phyloP scores from a whole-genome alignment of 2,113 vertebrate genomes.

The Hiodon alosoides region DNA sequence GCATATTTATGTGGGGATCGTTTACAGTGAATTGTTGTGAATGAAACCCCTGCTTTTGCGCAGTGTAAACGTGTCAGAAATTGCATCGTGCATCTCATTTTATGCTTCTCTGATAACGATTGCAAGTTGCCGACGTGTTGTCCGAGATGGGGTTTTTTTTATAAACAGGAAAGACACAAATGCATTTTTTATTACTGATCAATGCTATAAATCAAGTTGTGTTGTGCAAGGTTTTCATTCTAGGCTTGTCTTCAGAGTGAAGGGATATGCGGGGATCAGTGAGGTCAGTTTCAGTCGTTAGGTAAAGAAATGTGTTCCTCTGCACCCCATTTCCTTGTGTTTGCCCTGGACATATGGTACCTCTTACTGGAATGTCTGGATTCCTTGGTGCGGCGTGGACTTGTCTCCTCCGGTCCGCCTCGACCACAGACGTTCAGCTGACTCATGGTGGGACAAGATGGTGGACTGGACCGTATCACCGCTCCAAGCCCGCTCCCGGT shows the following conservation, averaged over 20 bases:
- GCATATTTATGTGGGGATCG: background rate
- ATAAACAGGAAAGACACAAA: no score
- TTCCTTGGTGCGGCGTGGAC: background rate
- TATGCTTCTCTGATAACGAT: no score
- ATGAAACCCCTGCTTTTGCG: no score
- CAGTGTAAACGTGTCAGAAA: no score
- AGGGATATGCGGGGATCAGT: no score
- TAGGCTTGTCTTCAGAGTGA: no score
- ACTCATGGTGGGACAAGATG: background rate
- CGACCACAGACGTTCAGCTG: background rate
- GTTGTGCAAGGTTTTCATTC: no score
- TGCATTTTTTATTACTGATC: no score
- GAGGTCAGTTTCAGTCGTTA: background rate
- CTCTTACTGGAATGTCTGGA: constrained; percentile 46
- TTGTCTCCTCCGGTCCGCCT: background rate
- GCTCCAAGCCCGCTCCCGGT: constrained; percentile 38
- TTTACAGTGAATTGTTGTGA: background rate
- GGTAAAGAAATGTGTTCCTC: constrained; percentile 23
- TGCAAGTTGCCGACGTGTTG: no score
- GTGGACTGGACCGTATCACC: constrained; percentile 27
- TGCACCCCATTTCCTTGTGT: constrained; percentile 29
- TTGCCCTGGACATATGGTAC: constrained; percentile 47
- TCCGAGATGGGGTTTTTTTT: no score
- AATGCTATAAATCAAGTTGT: no score
- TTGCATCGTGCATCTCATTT: no score